phyloP scores from a whole-genome alignment of 2,888 invertebrate species.

The Pachymerium ferrugineum region DNA sequence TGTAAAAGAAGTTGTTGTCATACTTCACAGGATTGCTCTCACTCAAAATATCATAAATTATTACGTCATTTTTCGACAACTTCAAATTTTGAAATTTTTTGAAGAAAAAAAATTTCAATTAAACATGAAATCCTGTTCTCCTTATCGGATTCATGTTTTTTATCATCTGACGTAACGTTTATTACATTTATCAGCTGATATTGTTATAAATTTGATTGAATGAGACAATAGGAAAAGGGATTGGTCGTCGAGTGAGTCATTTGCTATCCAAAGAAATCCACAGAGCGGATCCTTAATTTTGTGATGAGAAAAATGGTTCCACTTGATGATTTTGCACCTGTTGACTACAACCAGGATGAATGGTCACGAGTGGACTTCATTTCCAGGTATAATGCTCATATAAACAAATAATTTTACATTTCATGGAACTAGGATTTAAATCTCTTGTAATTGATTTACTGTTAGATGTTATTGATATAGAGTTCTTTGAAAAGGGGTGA shows the following conservation, averaged over 20 bases:
- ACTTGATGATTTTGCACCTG: not conserved
- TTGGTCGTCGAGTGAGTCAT: not conserved
- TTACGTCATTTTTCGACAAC: too few species aligned
- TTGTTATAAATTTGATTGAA: not conserved
- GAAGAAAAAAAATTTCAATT: not conserved
- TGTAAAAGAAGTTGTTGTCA: too few species aligned
- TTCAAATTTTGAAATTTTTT: too few species aligned
- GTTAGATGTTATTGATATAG: too few species aligned
- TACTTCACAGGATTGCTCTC: too few species aligned
- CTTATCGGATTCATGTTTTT: not conserved
- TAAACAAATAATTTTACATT: too few species aligned
- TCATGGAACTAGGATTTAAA: too few species aligned
- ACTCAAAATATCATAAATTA: too few species aligned
- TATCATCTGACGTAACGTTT: not conserved
- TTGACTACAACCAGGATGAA: not conserved
- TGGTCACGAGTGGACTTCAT: not conserved
- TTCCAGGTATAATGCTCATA: too few species aligned
- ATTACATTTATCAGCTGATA: not conserved
- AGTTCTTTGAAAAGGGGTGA: too few species aligned
- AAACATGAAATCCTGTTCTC: not conserved
- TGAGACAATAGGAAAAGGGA: conserved; percentile 5
- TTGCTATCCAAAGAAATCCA: not conserved
- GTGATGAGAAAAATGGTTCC: not conserved
- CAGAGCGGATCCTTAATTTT: conserved; percentile 7
- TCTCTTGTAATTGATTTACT: too few species aligned